A percentile compares a stretch with the other conserved stretches of the same genome.
phyloP scores from a whole-genome alignment of 2,113 vertebrate species.

The Barbus barbus region DNA sequence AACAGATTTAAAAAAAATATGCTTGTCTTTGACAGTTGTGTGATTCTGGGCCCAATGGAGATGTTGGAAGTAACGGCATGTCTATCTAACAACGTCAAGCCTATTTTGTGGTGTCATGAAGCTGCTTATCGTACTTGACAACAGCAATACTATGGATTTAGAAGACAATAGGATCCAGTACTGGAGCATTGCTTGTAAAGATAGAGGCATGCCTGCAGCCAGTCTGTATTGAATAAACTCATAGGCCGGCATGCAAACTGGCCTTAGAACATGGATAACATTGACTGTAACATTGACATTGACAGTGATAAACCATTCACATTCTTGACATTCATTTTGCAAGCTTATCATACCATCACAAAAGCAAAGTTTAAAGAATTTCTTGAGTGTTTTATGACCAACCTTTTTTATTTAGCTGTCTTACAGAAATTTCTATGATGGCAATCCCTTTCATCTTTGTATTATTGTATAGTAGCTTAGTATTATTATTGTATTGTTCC shows the following conservation, averaged over 20 bases:
- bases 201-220: not conserved
- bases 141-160: constrained; percentile 40
- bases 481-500: not conserved
- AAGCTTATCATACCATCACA: not conserved
- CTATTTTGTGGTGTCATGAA: constrained; percentile 11
- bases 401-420: not conserved
- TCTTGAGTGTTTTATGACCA: not conserved
- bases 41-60: not conserved
- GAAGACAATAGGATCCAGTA: constrained; percentile 34
- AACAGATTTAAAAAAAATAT: not conserved
- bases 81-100: not conserved
- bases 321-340: not conserved
- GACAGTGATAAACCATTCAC: constrained; percentile 34
- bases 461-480: not conserved
- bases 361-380: not conserved
- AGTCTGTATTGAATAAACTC: constrained; percentile 37
- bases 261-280: constrained; percentile 37
- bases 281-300: constrained; percentile 55
- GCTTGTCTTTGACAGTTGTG: not conserved
- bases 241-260: not conserved
- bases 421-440: not conserved
- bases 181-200: constrained; percentile 50
- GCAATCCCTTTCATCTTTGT: not conserved
- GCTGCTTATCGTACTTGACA: not conserved
- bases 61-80: not conserved